Base-by-base conservation (phyloP, 2,113 vertebrate species). In the Amblyopsis rosae region DNA sequence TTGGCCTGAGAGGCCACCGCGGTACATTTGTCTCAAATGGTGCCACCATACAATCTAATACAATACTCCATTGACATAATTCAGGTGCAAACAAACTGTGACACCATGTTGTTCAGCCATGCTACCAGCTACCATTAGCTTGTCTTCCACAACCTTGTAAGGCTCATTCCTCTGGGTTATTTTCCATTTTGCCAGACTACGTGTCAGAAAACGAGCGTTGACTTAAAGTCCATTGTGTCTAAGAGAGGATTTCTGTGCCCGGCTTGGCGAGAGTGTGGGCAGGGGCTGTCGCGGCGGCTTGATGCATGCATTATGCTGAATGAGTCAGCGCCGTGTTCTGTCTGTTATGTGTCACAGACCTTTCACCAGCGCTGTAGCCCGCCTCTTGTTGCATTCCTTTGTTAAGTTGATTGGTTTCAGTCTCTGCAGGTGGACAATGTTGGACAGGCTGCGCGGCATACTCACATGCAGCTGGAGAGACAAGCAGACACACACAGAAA, bases 301-400 rank as follows among this genome's bases (percentile, higher is more conserved):
- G 13, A 67, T 72, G 75, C 71, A 77, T 85, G 86, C 68, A 79
- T 80, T 76, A 66, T 63, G 67, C 65, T 12, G 65, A 79, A 77
- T 51, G 64, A 76, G 74, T 70, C 59, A 83, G 77, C 61, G 3
- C 55, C 73, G 75, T 78, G 83, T 83, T 77, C 80, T 81, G 81
- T 82, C 89, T 83, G 75, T 85, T 74, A 84, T 82, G 79, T 86
- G 53, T 76, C 56, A 72, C 1, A 65, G 82, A 41, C 83, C 87
- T 81, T 87, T 87, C 84, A 78, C 49, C 46, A 46, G 48, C 64
- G 47, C 50, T 12, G 71, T 65, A 12, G 72, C 84, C 62, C 9
- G 70, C 70, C 76, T 79, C 76, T 55, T 69, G 76, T 72, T 74
- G 7, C 62, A 4, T n/a, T 13, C 65, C 67, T 68, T 55, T 69